Conservation (phyloP, 2,113 vertebrate species). For the Pygoscelis adeliae region DNA sequence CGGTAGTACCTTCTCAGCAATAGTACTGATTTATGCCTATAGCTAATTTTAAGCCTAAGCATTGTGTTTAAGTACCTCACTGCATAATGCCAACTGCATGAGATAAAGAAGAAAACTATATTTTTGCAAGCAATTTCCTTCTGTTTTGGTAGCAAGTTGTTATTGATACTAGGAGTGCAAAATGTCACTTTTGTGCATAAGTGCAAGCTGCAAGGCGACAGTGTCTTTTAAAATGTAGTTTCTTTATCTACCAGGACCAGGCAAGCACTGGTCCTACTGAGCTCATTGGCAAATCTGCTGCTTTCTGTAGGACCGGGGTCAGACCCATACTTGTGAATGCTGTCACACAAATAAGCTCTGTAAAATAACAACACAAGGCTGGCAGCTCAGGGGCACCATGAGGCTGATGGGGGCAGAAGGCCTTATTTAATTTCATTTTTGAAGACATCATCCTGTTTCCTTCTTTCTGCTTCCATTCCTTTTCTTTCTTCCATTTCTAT, state of each 20-base stretch:
- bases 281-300: background rate
- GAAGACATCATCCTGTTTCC: background rate
- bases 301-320: background rate
- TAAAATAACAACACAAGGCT: background rate
- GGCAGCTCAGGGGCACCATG: background rate
- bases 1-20: background rate
- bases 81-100: background rate
- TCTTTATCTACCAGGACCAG: background rate
- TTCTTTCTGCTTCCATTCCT: background rate
- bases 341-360: slow-evolving; percentile 24
- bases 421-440: slow-evolving; percentile 9
- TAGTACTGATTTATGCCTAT: background rate
- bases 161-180: background rate
- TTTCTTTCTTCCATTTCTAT: background rate
- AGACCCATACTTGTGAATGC: background rate
- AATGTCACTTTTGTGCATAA: background rate
- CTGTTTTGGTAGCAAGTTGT: background rate
- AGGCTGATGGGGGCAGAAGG: background rate
- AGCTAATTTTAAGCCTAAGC: background rate
- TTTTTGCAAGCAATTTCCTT: background rate
- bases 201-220: background rate
- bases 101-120: background rate
- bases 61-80: background rate
- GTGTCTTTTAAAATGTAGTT: background rate
- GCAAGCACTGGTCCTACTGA: background rate